Evolutionary conservation across 1,140 invertebrate species (phyloP), one percentile per base, ranked within the genome.

Genomic region (Drosophila sucinea): DNA sequence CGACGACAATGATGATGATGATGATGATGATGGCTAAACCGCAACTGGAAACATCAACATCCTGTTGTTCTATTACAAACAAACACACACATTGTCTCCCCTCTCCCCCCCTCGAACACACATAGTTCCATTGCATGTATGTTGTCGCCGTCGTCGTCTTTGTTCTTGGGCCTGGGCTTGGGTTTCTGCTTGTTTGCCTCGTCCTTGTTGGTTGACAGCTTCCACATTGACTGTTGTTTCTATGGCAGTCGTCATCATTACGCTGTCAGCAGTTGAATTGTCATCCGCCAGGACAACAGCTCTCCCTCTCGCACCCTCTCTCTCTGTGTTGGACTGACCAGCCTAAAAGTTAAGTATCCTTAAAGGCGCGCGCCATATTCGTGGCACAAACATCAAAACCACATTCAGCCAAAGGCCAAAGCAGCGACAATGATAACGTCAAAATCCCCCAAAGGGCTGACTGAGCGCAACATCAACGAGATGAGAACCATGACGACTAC

Each of bases 371-470:
- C 35, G 61, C 61, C 38, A 67, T 58, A 60, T 65, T 62, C 56
- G 47, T 40, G 41, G 54, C 57, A 63, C 27, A 65, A 56, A 30
- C 67, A 57, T 44, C 71, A 63, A 17, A 17, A 38, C 38, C 30
- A 56, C 40, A 17, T 17, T 17, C 17, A 54, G 63, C 67, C 35
- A 38, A 38, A 35, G 44, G 73, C 64, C n/a, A n/a, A 55, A 35
- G 17, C 75, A 47, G 60, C 62, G 29, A 65, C 61, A 38, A 74
- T 65, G 67, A 71, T 69, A 77, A 70, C 67, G 77, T 70, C 73
- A 77, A 89, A 87, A 84, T 77, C 70, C 80, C 81, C 83, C 77
- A 80, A 89, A 84, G 83, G 80, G 67, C 73, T 87, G 77, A 60
- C 67, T 73, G 80, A 83, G 80, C 71, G 80, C 57, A 83, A 83